These are phyloP conservation scores for Drosophila asahinai DNA, from an alignment of 1,140 invertebrate genomes.

Conservation along the genomic window DNA sequence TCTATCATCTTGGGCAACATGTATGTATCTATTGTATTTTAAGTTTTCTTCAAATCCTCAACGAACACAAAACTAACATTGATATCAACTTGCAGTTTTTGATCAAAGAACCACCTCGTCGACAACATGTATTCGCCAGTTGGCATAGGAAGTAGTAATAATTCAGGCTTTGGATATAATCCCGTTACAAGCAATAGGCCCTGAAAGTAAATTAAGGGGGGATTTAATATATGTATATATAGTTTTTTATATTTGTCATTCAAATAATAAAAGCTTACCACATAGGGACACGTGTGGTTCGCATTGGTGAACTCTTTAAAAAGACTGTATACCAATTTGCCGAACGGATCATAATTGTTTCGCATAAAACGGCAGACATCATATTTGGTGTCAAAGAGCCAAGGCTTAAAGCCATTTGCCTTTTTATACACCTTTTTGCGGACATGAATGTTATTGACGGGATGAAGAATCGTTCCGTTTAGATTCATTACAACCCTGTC, in stretches of 20 bases:
- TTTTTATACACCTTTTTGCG: too few species aligned
- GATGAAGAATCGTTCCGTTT: neutral
- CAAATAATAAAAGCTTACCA: too few species aligned
- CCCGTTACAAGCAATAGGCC: slow-evolving; percentile 25
- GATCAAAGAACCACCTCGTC: slow-evolving; percentile 5
- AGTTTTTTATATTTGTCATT: too few species aligned
- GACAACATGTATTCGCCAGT: slow-evolving; percentile 35
- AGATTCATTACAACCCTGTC: too few species aligned
- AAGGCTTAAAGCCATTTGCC: too few species aligned
- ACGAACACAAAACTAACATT: slow-evolving; percentile 24
- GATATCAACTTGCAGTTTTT: slow-evolving; percentile 15
- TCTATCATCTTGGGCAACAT: too few species aligned
- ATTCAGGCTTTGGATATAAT: slow-evolving; percentile 4
- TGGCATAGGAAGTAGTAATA: slow-evolving; percentile 11
- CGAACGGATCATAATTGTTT: neutral
- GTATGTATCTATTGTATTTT: too few species aligned
- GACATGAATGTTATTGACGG: neutral
- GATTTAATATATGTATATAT: too few species aligned
- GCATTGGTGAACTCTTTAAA: neutral
- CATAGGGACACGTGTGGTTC: too few species aligned
- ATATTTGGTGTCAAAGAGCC: too few species aligned
- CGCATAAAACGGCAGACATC: too few species aligned
- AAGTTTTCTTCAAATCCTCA: neutral
- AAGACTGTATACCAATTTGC: neutral
- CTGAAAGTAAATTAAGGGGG: slow-evolving; percentile 1